These are phyloP conservation scores for Melangyna quadrimaculata DNA, from an alignment of 2,888 invertebrate species.

Conservation along the genomic window DNA sequence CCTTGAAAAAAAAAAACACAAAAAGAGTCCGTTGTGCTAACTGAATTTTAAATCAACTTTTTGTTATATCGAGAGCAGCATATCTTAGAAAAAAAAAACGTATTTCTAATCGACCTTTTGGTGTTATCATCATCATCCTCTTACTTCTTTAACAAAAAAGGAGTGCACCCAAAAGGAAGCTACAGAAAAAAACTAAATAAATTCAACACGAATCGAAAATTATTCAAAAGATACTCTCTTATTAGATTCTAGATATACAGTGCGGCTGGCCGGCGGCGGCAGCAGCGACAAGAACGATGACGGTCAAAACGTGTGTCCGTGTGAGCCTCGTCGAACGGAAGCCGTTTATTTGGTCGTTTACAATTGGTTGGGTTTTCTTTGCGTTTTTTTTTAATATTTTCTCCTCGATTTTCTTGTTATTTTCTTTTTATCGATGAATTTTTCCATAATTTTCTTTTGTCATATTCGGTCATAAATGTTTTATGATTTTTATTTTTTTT, in stretches of 20 bases:
- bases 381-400: constrained; percentile 44
- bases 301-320: constrained; percentile 51
- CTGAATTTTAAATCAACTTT: constrained; percentile 59
- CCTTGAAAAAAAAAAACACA: constrained; percentile 5
- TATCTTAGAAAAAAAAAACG: constrained; percentile 24
- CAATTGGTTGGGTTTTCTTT: constrained; percentile 1
- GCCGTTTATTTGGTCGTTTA: constrained; percentile 43
- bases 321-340: constrained; percentile 55
- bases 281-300: background rate
- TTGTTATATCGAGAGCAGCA: constrained; percentile 29
- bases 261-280: no score
- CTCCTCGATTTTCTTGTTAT: constrained; percentile 46
- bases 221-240: constrained; percentile 26
- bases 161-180: constrained; percentile 59
- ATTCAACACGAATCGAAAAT: constrained; percentile 23
- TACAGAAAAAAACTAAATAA: background rate
- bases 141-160: constrained; percentile 51
- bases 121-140: constrained; percentile 61
- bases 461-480: constrained; percentile 69
- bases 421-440: constrained; percentile 56
- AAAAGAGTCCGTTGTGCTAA: constrained; percentile 27
- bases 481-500: constrained; percentile 42
- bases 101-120: constrained; percentile 63
- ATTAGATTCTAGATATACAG: constrained; percentile 10
- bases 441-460: constrained; percentile 70